Base-by-base conservation (phyloP, 1,140 invertebrate species). In the Pogonus chalceus region DNA sequence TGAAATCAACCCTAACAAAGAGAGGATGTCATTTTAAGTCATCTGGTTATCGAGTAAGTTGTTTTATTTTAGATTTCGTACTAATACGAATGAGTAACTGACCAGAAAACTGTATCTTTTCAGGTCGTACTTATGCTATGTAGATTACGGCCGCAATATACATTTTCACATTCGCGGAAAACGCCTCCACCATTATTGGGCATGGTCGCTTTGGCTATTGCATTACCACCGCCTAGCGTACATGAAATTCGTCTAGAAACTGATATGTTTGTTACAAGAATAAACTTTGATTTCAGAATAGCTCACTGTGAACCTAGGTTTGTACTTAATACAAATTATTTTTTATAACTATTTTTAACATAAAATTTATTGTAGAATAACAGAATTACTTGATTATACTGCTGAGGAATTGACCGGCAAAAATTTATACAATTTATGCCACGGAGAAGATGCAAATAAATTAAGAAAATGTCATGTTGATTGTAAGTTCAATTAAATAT, bases 1-100 rank as follows among this genome's bases (percentile, higher is more conserved):
- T 98, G 94, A 97, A 98, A 67, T 97, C 94, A 20, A 97, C 95
- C 0, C 76, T 98, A 20, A 97, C 94, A 16, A 98, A 98, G 75
- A 76, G 94, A 65, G 95, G 94, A 10, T 97, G 95, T 66, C 95
- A 98, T 72, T 96, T 97, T 70, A 97, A 97, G 71, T 95, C 92
- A 20, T 96, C 93, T 50, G 95, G 95, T 67, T 98, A 96, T 73
- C 82, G 94, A 79, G 94, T 97, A 80, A 85, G 87, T 78, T 49
- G 23, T 16, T 16, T 12, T 14, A 47, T 50, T 20, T n/a, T 55
- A 23, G 1, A 55, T 18, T 39, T 66, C 64, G 51, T 20, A 14
- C 20, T 22, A 23, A 53, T 26, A 52, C 20, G n/a, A 26, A 12
- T 16, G n/a, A 51, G 26, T 57, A 35, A 51, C 23, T 54, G 14